Conservation (phyloP, 2,888 invertebrate genomes). For the Malachius bipustulatus region DNA sequence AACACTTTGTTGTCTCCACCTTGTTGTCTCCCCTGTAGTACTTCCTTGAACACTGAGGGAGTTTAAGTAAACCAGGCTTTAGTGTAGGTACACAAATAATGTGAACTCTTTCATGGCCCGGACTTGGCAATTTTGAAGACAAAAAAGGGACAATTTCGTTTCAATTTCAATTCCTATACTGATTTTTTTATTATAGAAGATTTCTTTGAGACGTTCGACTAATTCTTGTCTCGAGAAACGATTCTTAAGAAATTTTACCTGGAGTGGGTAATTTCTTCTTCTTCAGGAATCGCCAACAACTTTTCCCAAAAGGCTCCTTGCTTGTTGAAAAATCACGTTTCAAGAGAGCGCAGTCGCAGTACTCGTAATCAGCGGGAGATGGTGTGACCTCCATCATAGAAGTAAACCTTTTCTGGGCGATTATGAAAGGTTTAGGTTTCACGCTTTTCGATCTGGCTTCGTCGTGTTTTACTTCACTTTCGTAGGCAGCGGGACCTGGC, state of each 20-base stretch:
- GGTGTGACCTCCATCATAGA: constrained; percentile 17
- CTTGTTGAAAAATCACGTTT: constrained; percentile 19
- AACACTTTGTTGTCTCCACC: too few species aligned
- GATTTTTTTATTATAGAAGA: too few species aligned
- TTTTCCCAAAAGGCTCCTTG: constrained; percentile 17
- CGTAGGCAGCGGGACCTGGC: constrained; percentile 28
- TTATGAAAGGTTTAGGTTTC: constrained; percentile 23
- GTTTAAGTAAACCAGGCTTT: too few species aligned
- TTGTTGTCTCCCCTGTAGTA: too few species aligned
- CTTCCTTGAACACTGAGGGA: too few species aligned
- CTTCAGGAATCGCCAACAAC: constrained; percentile 10
- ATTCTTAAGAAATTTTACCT: constrained; percentile 8
- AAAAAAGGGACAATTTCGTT: too few species aligned
- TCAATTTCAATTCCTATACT: too few species aligned
- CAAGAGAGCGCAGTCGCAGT: constrained; percentile 14
- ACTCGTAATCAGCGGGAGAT: constrained; percentile 22
- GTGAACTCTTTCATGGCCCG: too few species aligned
- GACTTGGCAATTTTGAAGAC: too few species aligned
- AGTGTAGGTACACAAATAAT: too few species aligned
- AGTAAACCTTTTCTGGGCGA: constrained; percentile 21
- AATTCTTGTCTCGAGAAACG: too few species aligned
- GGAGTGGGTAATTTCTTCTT: constrained; percentile 9
- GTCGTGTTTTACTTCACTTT: constrained; percentile 14
- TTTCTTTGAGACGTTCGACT: too few species aligned
- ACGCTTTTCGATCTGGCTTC: constrained; percentile 20